Conservation (phyloP, 2,888 invertebrate genomes). For the Ypsolopha sequella region DNA sequence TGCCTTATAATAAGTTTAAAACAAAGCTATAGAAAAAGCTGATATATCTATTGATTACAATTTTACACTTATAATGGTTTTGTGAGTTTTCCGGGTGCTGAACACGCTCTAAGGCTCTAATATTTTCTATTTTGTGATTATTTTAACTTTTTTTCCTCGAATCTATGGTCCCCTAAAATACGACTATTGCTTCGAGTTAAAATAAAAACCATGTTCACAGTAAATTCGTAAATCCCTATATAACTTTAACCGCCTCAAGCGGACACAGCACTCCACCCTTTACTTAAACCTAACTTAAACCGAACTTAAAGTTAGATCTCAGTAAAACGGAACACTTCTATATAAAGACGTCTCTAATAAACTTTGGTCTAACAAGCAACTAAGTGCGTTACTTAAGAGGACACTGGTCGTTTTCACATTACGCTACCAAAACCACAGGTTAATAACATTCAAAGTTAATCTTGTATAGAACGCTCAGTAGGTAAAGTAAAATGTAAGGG, state of each 20-base stretch:
- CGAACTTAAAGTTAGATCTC: conserved; percentile 21
- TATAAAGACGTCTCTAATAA: conserved; percentile 30
- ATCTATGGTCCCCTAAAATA: too few species aligned
- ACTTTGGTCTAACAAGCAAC: conserved; percentile 29
- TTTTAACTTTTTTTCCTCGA: too few species aligned
- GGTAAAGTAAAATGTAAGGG: not conserved
- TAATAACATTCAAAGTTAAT: not conserved
- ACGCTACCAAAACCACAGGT: not conserved
- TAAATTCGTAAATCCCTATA: conserved; percentile 17
- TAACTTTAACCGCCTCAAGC: conserved; percentile 21
- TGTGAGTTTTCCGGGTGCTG: too few species aligned
- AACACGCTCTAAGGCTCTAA: too few species aligned
- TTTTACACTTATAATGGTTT: too few species aligned
- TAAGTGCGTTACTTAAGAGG: conserved; percentile 32
- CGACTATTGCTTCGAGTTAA: conserved; percentile 10
- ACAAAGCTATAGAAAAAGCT: too few species aligned
- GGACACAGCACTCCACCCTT: conserved; percentile 22
- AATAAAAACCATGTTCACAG: conserved; percentile 24
- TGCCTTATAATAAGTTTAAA: too few species aligned
- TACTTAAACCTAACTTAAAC: conserved; percentile 17
- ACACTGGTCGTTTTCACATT: conserved; percentile 11
- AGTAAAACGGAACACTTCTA: conserved; percentile 22
- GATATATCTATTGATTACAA: too few species aligned
- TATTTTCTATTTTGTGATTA: too few species aligned
- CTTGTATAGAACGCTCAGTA: not conserved